Evolutionary conservation across 2,888 invertebrate species (phyloP).

Genomic region (Lasioglossum villosulum): DNA sequence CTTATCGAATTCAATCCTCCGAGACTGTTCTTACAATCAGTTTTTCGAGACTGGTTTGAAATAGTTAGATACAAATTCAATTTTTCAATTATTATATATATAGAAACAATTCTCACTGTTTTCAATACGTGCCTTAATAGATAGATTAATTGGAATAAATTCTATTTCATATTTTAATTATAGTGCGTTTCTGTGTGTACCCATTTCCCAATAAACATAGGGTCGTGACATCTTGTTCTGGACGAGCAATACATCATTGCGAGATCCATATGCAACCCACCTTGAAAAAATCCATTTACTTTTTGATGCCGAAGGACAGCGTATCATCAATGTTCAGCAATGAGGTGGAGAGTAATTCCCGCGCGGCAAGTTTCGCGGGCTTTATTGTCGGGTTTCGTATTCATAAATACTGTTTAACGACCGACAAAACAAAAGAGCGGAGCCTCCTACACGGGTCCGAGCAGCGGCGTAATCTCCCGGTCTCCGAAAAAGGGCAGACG

Average conservation of each 20-base stretch:
- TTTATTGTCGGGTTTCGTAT: background rate
- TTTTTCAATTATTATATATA: too few relatives aligned
- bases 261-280: background rate
- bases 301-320: background rate
- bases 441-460: conserved; percentile 9
- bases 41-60: too few relatives aligned
- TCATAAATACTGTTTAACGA: conserved; percentile 11
- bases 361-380: background rate
- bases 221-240: background rate
- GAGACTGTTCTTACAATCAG: too few relatives aligned
- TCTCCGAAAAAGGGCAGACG: conserved; percentile 17
- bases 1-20: background rate
- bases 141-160: too few relatives aligned
- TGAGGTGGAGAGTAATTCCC: background rate
- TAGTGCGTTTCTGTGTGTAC: too few relatives aligned
- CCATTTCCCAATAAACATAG: too few relatives aligned
- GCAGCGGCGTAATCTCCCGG: background rate
- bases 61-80: too few relatives aligned
- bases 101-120: too few relatives aligned
- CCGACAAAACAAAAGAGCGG: background rate
- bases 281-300: background rate
- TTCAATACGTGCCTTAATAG: too few relatives aligned
- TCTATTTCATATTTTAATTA: too few relatives aligned
- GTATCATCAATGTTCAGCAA: background rate
- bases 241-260: background rate